phyloP scores from a whole-genome alignment of 2,888 invertebrate genomes.

The Margaritifera margaritifera region DNA sequence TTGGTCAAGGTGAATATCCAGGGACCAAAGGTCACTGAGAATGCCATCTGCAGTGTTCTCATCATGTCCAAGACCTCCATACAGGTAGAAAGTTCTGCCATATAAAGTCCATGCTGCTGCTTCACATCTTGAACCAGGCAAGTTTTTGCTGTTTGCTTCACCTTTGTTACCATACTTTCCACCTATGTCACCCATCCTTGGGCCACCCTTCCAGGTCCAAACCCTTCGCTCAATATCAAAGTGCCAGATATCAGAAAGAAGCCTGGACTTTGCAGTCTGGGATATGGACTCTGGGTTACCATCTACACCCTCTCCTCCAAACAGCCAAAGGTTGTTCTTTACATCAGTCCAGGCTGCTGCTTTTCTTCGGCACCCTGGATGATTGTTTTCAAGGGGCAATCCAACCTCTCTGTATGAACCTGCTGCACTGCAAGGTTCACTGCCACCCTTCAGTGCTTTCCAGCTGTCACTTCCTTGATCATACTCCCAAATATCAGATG shows the following conservation, averaged over 20 bases:
- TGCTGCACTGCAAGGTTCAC: slow-evolving; percentile 21
- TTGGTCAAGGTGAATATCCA: slow-evolving; percentile 39
- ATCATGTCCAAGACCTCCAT: slow-evolving; percentile 59
- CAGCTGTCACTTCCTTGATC: slow-evolving; percentile 39
- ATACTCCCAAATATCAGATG: slow-evolving; percentile 57
- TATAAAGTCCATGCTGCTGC: slow-evolving; percentile 31
- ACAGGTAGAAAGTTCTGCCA: slow-evolving; percentile 41
- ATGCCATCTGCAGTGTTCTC: slow-evolving; percentile 44
- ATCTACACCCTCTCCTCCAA: slow-evolving; percentile 60
- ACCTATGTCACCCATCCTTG: slow-evolving; percentile 36
- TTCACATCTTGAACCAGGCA: slow-evolving; percentile 52
- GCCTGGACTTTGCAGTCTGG: slow-evolving; percentile 34
- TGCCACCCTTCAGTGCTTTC: slow-evolving; percentile 35
- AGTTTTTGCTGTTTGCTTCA: slow-evolving; percentile 21
- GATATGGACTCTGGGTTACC: slow-evolving; percentile 27
- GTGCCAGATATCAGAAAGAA: slow-evolving; percentile 56
- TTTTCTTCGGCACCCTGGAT: slow-evolving; percentile 51
- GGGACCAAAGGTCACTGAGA: slow-evolving; percentile 55
- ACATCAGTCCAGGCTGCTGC: slow-evolving; percentile 50
- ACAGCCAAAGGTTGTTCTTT: slow-evolving; percentile 54
- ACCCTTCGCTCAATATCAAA: slow-evolving; percentile 30
- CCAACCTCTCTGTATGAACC: slow-evolving; percentile 33
- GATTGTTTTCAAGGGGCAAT: slow-evolving; percentile 10
- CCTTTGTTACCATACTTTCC: slow-evolving; percentile 37
- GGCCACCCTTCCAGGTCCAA: slow-evolving; percentile 60